Conservation (phyloP, 1,140 invertebrate genomes). For the Ceratina australensis region DNA sequence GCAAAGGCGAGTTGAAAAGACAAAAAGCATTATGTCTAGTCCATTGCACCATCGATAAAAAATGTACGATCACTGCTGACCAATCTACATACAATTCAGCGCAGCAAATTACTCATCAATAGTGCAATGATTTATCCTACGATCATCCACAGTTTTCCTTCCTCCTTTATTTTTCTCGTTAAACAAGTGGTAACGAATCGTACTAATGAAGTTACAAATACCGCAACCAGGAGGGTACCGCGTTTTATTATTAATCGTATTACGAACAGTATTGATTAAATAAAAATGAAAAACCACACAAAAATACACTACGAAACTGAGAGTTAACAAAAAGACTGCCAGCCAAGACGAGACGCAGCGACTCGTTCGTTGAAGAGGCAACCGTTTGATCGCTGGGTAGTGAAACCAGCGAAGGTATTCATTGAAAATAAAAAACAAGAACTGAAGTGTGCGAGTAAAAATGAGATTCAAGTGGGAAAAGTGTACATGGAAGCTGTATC, state of each 20-base stretch:
- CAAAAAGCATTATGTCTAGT: slow-evolving; percentile 32
- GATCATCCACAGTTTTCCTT: background rate
- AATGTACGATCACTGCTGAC: no score
- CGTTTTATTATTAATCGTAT: slow-evolving; percentile 70
- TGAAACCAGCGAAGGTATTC: background rate
- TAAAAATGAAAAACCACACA: slow-evolving; percentile 18
- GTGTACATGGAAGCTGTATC: slow-evolving; percentile 9
- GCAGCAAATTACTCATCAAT: background rate
- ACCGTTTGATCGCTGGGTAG: background rate
- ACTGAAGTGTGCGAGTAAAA: no score
- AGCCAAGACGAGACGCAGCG: slow-evolving; percentile 56
- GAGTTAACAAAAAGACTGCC: slow-evolving; percentile 75
- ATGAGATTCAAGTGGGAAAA: background rate
- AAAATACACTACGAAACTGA: slow-evolving; percentile 56
- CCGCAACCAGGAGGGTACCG: slow-evolving; percentile 53
- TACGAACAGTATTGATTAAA: slow-evolving; percentile 77
- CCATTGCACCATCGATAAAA: slow-evolving; percentile 24
- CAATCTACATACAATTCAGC: background rate
- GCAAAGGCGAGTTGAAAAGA: background rate
- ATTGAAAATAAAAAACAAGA: no score
- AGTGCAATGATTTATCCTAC: slow-evolving; percentile 21
- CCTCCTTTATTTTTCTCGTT: background rate
- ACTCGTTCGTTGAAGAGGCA: background rate
- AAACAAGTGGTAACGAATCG: slow-evolving; percentile 44
- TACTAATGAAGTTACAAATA: slow-evolving; percentile 62